phyloP scores from a whole-genome alignment of 2,888 invertebrate species.

The Scotopteryx bipunctaria region DNA sequence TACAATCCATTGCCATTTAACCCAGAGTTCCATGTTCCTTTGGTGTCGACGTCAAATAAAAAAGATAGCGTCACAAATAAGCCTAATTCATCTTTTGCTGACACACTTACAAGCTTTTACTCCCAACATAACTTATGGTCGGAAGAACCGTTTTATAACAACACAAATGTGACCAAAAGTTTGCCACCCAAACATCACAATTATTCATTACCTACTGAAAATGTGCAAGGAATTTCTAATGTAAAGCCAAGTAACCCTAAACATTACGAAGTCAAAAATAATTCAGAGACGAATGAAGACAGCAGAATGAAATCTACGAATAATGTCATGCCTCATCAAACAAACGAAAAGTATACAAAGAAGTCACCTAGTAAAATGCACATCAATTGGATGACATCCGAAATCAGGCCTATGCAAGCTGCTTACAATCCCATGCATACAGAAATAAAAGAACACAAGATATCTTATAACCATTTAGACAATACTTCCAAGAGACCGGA shows the following conservation, averaged over 20 bases:
- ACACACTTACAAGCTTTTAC: constrained; percentile 73
- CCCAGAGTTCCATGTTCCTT: constrained; percentile 74
- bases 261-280: constrained; percentile 61
- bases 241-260: constrained; percentile 55
- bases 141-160: constrained; percentile 75
- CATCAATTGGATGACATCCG: constrained; percentile 81
- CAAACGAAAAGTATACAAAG: constrained; percentile 70
- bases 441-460: constrained; percentile 63
- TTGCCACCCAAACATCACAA: constrained; percentile 63
- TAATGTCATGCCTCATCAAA: constrained; percentile 51
- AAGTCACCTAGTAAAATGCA: constrained; percentile 77
- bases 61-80: constrained; percentile 62
- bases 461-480: constrained; percentile 57
- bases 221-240: constrained; percentile 50
- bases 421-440: constrained; percentile 56
- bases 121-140: constrained; percentile 75
- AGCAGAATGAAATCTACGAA: constrained; percentile 54
- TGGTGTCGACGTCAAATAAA: constrained; percentile 64
- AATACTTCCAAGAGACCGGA: constrained; percentile 61
- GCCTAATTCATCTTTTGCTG: constrained; percentile 62
- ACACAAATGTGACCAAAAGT: constrained; percentile 60
- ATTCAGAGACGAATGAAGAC: constrained; percentile 46
- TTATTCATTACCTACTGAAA: constrained; percentile 55
- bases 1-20: constrained; percentile 79
- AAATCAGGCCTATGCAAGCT: constrained; percentile 70